phyloP scores from a whole-genome alignment of 2,888 invertebrate species.

The Coelogynopora nodosa region DNA sequence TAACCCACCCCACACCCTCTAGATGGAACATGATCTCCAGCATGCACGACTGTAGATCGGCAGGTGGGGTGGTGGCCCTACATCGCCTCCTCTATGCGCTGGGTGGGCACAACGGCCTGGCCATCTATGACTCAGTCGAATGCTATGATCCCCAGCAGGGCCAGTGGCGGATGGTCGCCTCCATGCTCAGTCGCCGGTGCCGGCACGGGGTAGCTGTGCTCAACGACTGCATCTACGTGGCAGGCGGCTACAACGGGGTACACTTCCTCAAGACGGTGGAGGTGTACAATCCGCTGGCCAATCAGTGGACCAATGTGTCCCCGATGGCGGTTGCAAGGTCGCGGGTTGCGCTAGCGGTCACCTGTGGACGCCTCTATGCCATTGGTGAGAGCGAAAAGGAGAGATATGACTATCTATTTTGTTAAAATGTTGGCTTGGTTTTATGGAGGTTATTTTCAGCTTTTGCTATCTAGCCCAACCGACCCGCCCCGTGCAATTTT shows the following conservation, averaged over 20 bases:
- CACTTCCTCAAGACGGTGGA: slow-evolving; percentile 78
- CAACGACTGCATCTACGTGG: slow-evolving; percentile 59
- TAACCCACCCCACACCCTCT: no score
- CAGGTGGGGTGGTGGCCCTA: slow-evolving; percentile 71
- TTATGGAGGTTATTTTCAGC: no score
- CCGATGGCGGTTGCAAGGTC: slow-evolving; percentile 79
- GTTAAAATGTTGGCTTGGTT: no score
- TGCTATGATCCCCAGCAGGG: slow-evolving; percentile 73
- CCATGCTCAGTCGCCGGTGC: slow-evolving; percentile 78
- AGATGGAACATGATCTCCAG: slow-evolving; percentile 72
- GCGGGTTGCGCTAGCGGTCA: slow-evolving; percentile 76
- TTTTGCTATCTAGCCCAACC: no score
- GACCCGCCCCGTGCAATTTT: no score
- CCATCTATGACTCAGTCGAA: slow-evolving; percentile 81
- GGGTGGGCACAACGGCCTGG: slow-evolving; percentile 81
- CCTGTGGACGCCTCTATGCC: slow-evolving; percentile 73
- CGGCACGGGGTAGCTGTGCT: slow-evolving; percentile 77
- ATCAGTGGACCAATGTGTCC: slow-evolving; percentile 74
- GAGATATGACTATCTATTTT: no score
- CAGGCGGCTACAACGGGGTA: slow-evolving; percentile 73
- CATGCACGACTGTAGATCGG: slow-evolving; percentile 72
- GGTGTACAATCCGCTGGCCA: slow-evolving; percentile 72
- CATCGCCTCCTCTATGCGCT: slow-evolving; percentile 74
- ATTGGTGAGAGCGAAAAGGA: slow-evolving; percentile 51
- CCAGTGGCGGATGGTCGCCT: slow-evolving; percentile 71